These are phyloP conservation scores for Machaerirhynchus nigripectus DNA, from an alignment of 2,113 vertebrate species.

Conservation along the genomic window DNA sequence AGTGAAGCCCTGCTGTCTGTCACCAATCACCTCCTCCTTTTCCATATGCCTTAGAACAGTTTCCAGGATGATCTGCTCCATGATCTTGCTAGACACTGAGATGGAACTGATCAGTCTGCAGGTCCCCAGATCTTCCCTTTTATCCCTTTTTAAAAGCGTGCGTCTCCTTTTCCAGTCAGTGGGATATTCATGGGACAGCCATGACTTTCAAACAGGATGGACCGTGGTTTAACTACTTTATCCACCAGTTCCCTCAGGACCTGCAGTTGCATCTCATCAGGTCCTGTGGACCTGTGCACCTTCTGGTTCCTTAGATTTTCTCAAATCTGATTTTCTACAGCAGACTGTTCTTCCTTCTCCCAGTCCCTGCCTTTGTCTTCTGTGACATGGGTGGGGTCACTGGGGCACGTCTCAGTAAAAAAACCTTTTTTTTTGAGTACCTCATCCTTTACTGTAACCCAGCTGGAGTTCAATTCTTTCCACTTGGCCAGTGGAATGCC, in stretches of 20 bases:
- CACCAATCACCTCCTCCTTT: no score
- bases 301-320: background rate
- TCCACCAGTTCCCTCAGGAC: background rate
- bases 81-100: no score
- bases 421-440: background rate
- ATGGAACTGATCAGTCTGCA: background rate
- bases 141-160: background rate
- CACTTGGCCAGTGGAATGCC: background rate
- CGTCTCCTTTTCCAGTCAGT: background rate
- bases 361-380: background rate
- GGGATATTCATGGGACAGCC: rapidly evolving
- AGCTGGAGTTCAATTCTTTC: background rate
- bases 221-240: background rate
- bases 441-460: background rate
- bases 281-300: background rate
- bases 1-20: background rate
- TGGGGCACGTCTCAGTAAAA: background rate
- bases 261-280: background rate
- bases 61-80: background rate
- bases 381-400: background rate
- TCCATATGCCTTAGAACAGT: no score
- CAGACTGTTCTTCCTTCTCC: background rate
- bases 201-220: background rate
- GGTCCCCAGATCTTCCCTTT: background rate
- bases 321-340: background rate